Conservation (phyloP, 23 tunicate species). For the Styela plicata region DNA sequence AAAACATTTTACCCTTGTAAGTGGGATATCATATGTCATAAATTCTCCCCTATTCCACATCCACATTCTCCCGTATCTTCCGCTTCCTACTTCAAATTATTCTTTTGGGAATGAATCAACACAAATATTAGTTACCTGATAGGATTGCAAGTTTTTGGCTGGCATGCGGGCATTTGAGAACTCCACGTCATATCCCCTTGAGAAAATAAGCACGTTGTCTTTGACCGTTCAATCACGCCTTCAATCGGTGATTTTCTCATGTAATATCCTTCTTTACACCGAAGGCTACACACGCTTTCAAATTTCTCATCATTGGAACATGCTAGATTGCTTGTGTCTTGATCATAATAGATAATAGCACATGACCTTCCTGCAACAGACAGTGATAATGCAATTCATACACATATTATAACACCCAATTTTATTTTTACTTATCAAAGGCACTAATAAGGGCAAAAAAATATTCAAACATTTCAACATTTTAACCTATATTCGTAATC, state of each 20-base stretch:
- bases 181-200: constrained; percentile 20
- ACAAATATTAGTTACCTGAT: constrained; percentile 14
- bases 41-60: too few relatives aligned
- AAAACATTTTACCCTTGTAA: not conserved
- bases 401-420: not conserved
- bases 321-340: constrained; percentile 6
- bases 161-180: constrained; percentile 1
- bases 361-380: constrained; percentile 14
- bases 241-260: not conserved
- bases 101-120: too few relatives aligned
- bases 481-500: too few relatives aligned
- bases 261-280: constrained; percentile 5
- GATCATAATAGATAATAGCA: not conserved
- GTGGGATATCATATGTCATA: too few relatives aligned
- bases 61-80: too few relatives aligned
- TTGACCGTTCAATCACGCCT: not conserved
- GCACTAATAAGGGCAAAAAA: too few relatives aligned
- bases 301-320: not conserved
- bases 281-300: constrained; percentile 18
- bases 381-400: not conserved
- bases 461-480: too few relatives aligned
- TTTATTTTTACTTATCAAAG: not conserved
- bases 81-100: too few relatives aligned
- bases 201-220: not conserved
- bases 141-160: constrained; percentile 13